Evolutionary conservation across 2,888 invertebrate genomes (phyloP), one percentile per base, ranked within the genome.

Genomic region (Thelaira solivaga): DNA sequence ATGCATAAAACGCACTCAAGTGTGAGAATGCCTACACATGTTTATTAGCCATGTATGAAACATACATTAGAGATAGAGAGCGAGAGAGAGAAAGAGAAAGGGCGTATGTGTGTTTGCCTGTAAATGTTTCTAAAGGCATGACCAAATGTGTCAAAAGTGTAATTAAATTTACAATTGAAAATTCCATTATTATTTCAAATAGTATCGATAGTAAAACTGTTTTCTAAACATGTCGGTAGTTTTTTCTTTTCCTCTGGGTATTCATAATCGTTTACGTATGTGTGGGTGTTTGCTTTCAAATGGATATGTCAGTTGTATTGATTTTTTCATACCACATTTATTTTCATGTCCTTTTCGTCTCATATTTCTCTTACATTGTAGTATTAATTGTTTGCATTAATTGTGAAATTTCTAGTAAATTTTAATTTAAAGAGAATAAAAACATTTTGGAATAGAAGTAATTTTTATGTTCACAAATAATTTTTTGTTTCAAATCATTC

Each of bases 101-200:
- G 24, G 45, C 0, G 45, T 26, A 8, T 61, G 18, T 34, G 11
- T 47, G 16, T 20, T 10, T 34, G 13, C 39, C 45, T 62, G 0
- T 29, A 45, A 43, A 8, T 26, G 34, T 20, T 43, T 16, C 26
- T 51, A n/a, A 65, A 59, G 36, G 67, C 69, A 59, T 59, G 59
- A 64, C 45, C 71, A 76, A 74, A 74, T 76, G 76, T 76, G 76
- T 76, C 76, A 76, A 76, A 71, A 76, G 76, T 67, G 59, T 76
- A 76, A 76, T 76, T 76, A 76, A 76, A 76, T 72, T 76, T 55
- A 47, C 65, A 76, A 65, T 67, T 76, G 59, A 76, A 65, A 72
- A 61, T 76, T 76, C 61, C 59, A 76, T 67, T 67, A 71, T 76
- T 65, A 65, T 76, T 65, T 59, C 65, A 65, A 59, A 41, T n/a